phyloP scores from a whole-genome alignment of 2,797 vertebrate genomes.

The Centroberyx gerrardi region DNA sequence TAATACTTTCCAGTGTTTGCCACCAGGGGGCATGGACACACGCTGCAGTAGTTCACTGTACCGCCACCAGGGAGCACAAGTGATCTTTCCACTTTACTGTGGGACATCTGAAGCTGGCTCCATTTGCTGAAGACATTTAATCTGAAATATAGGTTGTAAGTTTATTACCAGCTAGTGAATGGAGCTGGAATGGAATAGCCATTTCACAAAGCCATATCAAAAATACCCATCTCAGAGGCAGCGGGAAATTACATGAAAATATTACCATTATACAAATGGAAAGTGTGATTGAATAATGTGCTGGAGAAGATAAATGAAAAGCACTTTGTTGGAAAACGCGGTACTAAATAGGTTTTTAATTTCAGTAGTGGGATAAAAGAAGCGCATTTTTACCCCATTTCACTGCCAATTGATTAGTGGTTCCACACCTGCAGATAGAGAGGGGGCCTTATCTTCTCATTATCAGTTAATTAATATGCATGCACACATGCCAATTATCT shows the following conservation, averaged over 20 bases:
- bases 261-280: slow-evolving; percentile 91
- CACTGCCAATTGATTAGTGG: slow-evolving; percentile 90
- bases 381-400: slow-evolving; percentile 84
- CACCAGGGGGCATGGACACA: slow-evolving; percentile 65
- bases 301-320: slow-evolving; percentile 92
- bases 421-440: slow-evolving; percentile 88
- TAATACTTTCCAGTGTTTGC: slow-evolving; percentile 16
- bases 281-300: slow-evolving; percentile 91
- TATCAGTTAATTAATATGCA: slow-evolving; percentile 98
- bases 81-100: slow-evolving; percentile 44
- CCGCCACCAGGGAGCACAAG: slow-evolving; percentile 82
- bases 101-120: slow-evolving; percentile 62
- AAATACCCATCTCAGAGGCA: slow-evolving; percentile 85
- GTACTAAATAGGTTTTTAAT: slow-evolving; percentile 92
- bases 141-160: slow-evolving; percentile 85
- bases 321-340: slow-evolving; percentile 92
- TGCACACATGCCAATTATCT: slow-evolving; percentile 92
- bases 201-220: slow-evolving; percentile 84
- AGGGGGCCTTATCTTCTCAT: slow-evolving; percentile 91
- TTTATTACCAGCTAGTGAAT: slow-evolving; percentile 85
- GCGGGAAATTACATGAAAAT: slow-evolving; percentile 89
- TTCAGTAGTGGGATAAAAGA: slow-evolving; percentile 89
- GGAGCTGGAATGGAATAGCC: slow-evolving; percentile 80
- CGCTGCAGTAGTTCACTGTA: slow-evolving; percentile 6
- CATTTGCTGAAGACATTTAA: slow-evolving; percentile 85